Percentiles rank a stretch among this genome's conserved stretches.
phyloP scores from a whole-genome alignment of 2,797 vertebrate species.

The Gephyroberyx darwinii region DNA sequence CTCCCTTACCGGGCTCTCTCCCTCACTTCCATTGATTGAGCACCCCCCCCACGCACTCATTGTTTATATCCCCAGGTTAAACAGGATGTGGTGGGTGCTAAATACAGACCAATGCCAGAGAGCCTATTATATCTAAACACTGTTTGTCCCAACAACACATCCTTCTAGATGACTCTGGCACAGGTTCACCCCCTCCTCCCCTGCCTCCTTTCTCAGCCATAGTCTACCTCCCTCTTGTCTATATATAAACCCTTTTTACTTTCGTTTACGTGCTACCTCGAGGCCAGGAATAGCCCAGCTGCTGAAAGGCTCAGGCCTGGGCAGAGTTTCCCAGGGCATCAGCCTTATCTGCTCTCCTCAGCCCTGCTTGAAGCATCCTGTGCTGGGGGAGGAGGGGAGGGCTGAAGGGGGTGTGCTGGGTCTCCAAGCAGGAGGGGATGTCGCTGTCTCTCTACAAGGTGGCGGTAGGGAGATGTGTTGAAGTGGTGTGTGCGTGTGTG shows the following conservation, averaged over 20 bases:
- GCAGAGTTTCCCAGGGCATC: conserved; percentile 86
- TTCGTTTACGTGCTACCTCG: conserved; percentile 81
- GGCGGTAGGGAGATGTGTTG: conserved; percentile 22
- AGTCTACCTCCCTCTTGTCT: conserved; percentile 64
- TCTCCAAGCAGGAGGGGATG: conserved; percentile 56
- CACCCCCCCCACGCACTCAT: conserved; percentile 37
- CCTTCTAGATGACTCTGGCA: conserved; percentile 77
- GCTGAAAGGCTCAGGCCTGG: conserved; percentile 79
- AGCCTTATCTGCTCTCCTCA: conserved; percentile 83
- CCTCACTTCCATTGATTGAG: conserved; percentile 6
- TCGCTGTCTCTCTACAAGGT: conserved; percentile 71
- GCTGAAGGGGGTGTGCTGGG: conserved; percentile 39
- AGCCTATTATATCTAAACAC: conserved; percentile 81
- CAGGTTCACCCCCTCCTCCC: conserved; percentile 52
- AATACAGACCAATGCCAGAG: conserved; percentile 78
- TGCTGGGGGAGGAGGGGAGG: conserved; percentile 71
- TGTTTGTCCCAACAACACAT: conserved; percentile 80
- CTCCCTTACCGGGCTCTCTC: background rate
- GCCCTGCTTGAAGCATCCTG: conserved; percentile 85
- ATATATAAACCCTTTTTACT: conserved; percentile 80
- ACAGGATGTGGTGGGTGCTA: conserved; percentile 80
- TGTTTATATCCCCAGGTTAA: conserved; percentile 73
- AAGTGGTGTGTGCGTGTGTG: conserved; percentile 27
- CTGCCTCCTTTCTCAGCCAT: conserved; percentile 43
- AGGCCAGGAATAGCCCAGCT: conserved; percentile 82